These are phyloP conservation scores for Hycleus cichorii DNA, from an alignment of 1,140 invertebrate species.

Conservation along the genomic window DNA sequence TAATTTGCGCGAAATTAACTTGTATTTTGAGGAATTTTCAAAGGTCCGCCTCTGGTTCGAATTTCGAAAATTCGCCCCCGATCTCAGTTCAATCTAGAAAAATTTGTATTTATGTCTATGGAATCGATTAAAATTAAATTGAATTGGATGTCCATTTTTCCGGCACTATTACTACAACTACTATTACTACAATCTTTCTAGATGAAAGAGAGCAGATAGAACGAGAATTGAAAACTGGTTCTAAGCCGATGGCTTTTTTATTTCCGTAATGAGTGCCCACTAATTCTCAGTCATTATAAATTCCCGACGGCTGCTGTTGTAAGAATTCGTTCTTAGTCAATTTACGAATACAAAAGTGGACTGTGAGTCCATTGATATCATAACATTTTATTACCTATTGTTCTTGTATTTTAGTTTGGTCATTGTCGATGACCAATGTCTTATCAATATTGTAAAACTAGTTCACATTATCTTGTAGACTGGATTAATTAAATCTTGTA, in stretches of 20 bases:
- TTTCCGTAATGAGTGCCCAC: slow-evolving; percentile 15
- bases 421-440: too few species aligned
- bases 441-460: too few species aligned
- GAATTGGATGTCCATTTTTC: neutral
- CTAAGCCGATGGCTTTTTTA: slow-evolving; percentile 10
- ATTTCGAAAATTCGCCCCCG: too few species aligned
- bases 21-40: too few species aligned
- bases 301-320: slow-evolving; percentile 9
- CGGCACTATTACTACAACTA: neutral
- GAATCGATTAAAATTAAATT: slow-evolving; percentile 6
- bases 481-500: too few species aligned
- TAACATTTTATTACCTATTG: slow-evolving; percentile 29
- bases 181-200: too few species aligned
- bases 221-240: slow-evolving; percentile 1
- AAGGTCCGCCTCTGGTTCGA: too few species aligned
- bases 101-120: slow-evolving; percentile 7
- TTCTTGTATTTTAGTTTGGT: neutral
- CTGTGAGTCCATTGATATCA: slow-evolving; percentile 14
- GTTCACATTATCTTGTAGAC: too few species aligned
- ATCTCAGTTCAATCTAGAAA: neutral
- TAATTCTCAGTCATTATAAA: slow-evolving; percentile 18
- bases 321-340: slow-evolving; percentile 11
- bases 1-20: too few species aligned
- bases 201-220: too few species aligned
- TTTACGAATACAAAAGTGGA: slow-evolving; percentile 5